Base-by-base conservation (phyloP, 2,888 invertebrate species). In the Xestia c-nigrum region DNA sequence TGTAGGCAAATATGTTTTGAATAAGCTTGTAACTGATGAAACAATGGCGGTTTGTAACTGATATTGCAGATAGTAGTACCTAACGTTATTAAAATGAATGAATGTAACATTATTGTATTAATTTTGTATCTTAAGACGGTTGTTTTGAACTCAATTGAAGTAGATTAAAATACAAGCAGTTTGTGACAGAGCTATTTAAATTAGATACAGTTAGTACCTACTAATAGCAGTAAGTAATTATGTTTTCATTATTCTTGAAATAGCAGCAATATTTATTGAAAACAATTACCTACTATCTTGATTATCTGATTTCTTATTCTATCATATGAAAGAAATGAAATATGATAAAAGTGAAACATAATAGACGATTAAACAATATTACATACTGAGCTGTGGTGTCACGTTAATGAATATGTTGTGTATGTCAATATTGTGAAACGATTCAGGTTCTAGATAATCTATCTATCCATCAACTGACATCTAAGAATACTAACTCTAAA, bases 1-100 rank as follows among this genome's bases (percentile, higher is more conserved):
- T 67, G 85, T 67, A 75, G 55, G n/a, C 43, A 65, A 65, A 65
- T 72, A 47, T 66, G 6, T 80, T 80, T 63, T 72, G n/a, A 75
- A 70, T 74, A 57, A 14, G 24, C 46, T 74, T 78, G 59, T 59
- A 14, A 55, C 80, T 52, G 74, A 38, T 74, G 81, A 75, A 79
- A 79, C 80, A 80, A 76, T 80, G 52, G 65, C 19, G 19, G 57
- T n/a, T 64, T 64, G 64, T n/a, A 31, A 63, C 46, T 80, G 38
- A 47, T 72, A 52, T 72, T 71, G 61, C 16, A 47, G 47, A 59
- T 69, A 69, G 24, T n/a, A 61, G 24, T n/a, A 61, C 31, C 0
- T 38, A 38, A 52, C 31, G 21, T 38, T 79, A 81, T 57, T 46
- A 40, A 31, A 46, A 74, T 63, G 14, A 80, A 71, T 71, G 38